phyloP scores from a whole-genome alignment of 2,888 invertebrate species.

The Diadromus collaris region DNA sequence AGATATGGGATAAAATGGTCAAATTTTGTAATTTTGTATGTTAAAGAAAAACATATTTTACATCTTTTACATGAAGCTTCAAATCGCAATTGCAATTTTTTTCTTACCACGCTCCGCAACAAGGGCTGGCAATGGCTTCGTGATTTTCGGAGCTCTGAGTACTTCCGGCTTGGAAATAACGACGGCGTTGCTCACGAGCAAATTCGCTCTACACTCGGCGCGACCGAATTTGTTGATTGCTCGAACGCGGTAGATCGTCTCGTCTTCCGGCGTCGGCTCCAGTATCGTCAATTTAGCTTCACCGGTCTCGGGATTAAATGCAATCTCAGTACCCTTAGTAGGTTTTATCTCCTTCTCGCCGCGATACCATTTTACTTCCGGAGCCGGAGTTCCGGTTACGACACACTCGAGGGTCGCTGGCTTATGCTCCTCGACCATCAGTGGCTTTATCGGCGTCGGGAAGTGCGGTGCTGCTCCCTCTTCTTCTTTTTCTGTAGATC shows the following conservation, averaged over 20 bases:
- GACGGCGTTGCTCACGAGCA: constrained; percentile 82
- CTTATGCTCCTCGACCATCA: constrained; percentile 84
- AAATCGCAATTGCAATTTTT: constrained; percentile 10
- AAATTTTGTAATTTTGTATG: background rate
- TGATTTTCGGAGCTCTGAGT: constrained; percentile 87
- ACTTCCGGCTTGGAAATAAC: constrained; percentile 81
- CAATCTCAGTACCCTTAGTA: constrained; percentile 82
- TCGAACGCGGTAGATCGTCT: constrained; percentile 86
- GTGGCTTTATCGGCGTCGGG: constrained; percentile 85
- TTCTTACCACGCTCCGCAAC: constrained; percentile 84
- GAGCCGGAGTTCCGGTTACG: constrained; percentile 86
- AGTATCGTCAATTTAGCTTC: constrained; percentile 84
- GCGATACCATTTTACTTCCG: constrained; percentile 87
- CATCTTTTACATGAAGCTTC: background rate
- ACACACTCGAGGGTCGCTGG: constrained; percentile 85
- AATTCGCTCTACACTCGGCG: constrained; percentile 88
- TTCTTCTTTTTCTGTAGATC: constrained; percentile 84
- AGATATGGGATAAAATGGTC: constrained; percentile 18
- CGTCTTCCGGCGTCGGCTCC: constrained; percentile 85
- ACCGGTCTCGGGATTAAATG: constrained; percentile 84
- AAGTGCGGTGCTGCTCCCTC: constrained; percentile 86
- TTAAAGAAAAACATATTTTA: background rate
- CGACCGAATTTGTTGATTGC: constrained; percentile 88
- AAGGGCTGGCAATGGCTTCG: constrained; percentile 89
- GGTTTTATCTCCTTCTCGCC: constrained; percentile 84